Conservation (phyloP, 64 coral and sea anemone genomes). For the Pachyseris speciosa region DNA sequence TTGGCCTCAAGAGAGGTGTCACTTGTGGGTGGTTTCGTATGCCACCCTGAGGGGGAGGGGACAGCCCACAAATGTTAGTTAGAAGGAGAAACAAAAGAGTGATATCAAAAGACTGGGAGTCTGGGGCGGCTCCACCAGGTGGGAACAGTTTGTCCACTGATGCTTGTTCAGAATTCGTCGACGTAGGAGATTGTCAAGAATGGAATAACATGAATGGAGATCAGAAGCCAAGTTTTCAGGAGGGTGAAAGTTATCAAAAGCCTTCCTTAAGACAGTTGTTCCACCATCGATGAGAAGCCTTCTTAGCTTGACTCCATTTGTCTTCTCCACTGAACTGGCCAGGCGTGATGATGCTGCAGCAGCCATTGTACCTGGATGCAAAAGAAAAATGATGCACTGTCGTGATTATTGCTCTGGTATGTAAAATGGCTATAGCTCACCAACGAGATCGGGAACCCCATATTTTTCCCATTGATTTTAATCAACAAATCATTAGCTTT, state of each 20-base stretch:
- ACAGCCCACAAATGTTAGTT: constrained; percentile 66
- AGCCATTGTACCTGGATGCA: not conserved
- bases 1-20: constrained; percentile 63
- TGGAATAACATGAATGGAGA: not conserved
- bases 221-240: not conserved
- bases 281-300: constrained; percentile 63
- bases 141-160: too few relatives aligned
- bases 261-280: too few relatives aligned
- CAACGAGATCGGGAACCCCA: too few relatives aligned
- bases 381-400: too few relatives aligned
- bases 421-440: too few relatives aligned
- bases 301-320: constrained; percentile 1
- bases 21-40: constrained; percentile 31
- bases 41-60: constrained; percentile 64
- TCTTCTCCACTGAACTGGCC: too few relatives aligned
- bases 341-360: not conserved
- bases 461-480: too few relatives aligned
- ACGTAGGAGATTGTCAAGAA: not conserved
- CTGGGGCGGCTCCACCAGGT: too few relatives aligned
- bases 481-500: too few relatives aligned
- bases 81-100: constrained; percentile 56
- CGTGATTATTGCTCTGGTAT: too few relatives aligned
- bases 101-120: constrained; percentile 41
- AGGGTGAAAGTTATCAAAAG: constrained; percentile 11
- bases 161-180: not conserved